These are phyloP conservation scores for Lathronympha strigana DNA, from an alignment of 2,888 invertebrate species.

Conservation along the genomic window DNA sequence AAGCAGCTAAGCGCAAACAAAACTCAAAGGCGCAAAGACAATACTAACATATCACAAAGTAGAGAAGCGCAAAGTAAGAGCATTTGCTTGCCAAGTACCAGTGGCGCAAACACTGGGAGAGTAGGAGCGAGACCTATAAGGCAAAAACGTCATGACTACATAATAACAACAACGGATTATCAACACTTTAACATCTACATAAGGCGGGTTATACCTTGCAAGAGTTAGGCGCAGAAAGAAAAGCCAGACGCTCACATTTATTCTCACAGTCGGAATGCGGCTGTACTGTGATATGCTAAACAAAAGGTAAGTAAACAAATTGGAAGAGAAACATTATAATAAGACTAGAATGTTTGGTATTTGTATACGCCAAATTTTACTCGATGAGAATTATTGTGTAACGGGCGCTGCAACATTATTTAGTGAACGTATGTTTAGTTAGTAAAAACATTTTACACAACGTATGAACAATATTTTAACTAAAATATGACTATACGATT, in stretches of 20 bases:
- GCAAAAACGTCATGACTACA: slow-evolving; percentile 7
- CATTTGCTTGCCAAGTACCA: slow-evolving; percentile 74
- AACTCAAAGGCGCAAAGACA: slow-evolving; percentile 72
- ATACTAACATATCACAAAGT: slow-evolving; percentile 70
- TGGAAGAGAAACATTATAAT: slow-evolving; percentile 64
- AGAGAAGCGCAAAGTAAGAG: slow-evolving; percentile 73
- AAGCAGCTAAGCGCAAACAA: slow-evolving; percentile 66
- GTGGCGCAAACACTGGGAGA: slow-evolving; percentile 73
- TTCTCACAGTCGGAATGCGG: slow-evolving; percentile 70
- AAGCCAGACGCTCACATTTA: slow-evolving; percentile 70
- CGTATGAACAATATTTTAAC: no score
- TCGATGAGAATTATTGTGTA: slow-evolving; percentile 27
- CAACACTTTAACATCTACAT: slow-evolving; percentile 32
- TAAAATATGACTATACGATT: no score
- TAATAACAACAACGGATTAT: slow-evolving; percentile 27
- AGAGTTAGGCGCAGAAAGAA: slow-evolving; percentile 49
- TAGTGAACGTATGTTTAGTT: no score
- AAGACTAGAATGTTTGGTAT: slow-evolving; percentile 55
- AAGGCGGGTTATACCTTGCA: slow-evolving; percentile 39
- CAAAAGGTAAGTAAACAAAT: slow-evolving; percentile 79
- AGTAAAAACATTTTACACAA: no score
- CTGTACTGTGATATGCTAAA: slow-evolving; percentile 77
- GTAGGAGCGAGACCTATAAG: slow-evolving; percentile 58
- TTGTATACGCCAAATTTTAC: slow-evolving; percentile 20
- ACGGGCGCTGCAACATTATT: slow-evolving; percentile 4